Percentiles rank a stretch among this genome's conserved stretches.
Evolutionary conservation across 2,113 vertebrate genomes (phyloP).

Genomic region (Barbus barbus): DNA sequence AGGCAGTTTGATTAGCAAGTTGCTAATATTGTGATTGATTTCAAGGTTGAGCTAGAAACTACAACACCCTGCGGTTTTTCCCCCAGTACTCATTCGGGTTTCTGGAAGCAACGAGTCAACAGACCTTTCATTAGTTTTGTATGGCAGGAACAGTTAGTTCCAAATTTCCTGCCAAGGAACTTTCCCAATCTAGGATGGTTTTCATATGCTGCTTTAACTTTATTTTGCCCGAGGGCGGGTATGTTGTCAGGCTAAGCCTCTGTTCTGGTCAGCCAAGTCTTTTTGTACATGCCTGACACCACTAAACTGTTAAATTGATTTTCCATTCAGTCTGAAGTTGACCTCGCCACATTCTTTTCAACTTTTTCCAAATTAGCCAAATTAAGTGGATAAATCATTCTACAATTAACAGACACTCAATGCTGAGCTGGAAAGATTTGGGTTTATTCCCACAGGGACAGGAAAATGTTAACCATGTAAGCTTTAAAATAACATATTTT

Average conservation of each 20-base stretch:
- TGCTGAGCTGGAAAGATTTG: not conserved
- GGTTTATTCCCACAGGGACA: not conserved
- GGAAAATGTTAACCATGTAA: not conserved
- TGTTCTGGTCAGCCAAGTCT: slow-evolving; percentile 20
- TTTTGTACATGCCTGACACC: slow-evolving; percentile 28
- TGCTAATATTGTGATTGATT: not conserved
- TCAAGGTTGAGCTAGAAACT: not conserved
- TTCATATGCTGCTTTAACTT: slow-evolving; percentile 4
- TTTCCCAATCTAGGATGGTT: slow-evolving; percentile 12
- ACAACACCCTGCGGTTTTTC: not conserved
- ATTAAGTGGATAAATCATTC: not conserved
- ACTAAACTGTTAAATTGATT: slow-evolving; percentile 26
- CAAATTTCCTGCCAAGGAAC: slow-evolving; percentile 8
- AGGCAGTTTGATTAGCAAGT: slow-evolving; percentile 3
- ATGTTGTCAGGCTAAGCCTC: not conserved
- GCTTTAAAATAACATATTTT: not conserved
- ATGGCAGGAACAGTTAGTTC: slow-evolving; percentile 19
- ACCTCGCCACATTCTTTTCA: not conserved
- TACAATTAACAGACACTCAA: not conserved
- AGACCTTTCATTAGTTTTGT: not conserved
- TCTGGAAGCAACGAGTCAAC: slow-evolving; percentile 23
- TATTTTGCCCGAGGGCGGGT: not conserved
- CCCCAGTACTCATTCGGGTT: not conserved
- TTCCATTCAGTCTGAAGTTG: not conserved
- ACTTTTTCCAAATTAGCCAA: not conserved